Evolutionary conservation across 2,888 invertebrate species (phyloP), one percentile per base, ranked within the genome.

Genomic region (Cryptophagus acutangulus): DNA sequence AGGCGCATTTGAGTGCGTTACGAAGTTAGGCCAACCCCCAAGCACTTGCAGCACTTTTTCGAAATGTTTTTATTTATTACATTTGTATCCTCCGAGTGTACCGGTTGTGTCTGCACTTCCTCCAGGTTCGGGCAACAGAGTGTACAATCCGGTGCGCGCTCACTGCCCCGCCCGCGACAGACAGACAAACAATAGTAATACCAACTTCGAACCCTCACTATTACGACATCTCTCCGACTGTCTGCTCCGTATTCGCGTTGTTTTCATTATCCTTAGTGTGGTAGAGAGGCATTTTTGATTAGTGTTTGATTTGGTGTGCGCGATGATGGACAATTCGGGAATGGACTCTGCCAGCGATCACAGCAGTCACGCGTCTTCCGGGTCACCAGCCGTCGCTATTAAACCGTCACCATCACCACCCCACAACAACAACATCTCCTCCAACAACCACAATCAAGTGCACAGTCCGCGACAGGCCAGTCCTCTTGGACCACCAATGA

Each of bases 61-160:
- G 65, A 53, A 69, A 67, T 70, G 70, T 70, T 79, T 79, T 79
- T 80, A 80, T 80, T 79, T 79, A 80, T 80, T 79, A 78, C 78
- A 76, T 78, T 79, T 76, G 79, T 77, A 76, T 73, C 74, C 74
- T 73, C 72, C 75, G 77, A 76, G 75, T 78, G 73, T 76, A 76
- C 74, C 77, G 77, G 77, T 76, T 68, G 78, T 75, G 58, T 51
- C 4, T 16, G 61, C 58, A 57, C 59, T 62, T 61, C 60, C 61
- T 58, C 45, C 41, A 46, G 50, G 31, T 43, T 48, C 52, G 51
- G 45, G 47, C 44, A 45, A 38, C 45, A 49, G 47, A 49, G 57
- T 59, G 60, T 61, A 61, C 58, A 13, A 57, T 53, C 54, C 58
- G 56, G 50, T 47, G 54, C 53, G 54, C 60, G 55, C 15, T 31